Evolutionary conservation across 1,140 invertebrate species (phyloP), one percentile per base, ranked within the genome.

Genomic region (Whitmania pigra): DNA sequence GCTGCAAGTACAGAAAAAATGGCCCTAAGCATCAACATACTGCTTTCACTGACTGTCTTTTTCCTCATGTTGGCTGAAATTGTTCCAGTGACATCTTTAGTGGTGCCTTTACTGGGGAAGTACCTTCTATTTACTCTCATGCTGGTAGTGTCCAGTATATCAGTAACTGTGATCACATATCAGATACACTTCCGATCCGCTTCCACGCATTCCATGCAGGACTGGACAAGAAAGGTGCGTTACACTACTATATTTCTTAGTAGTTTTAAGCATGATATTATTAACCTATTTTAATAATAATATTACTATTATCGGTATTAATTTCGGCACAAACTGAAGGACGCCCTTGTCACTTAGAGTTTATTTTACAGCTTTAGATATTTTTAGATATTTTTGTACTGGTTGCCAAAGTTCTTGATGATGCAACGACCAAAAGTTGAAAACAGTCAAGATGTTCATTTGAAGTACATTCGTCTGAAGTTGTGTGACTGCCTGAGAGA

Each of bases 111-210:
- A 22, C 87, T 99, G 70, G 95, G 96, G 75, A 98, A 98, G 86
- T 99, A 99, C 85, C 87, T 99, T 55, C 87, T 99, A 79, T 99
- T 99, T 82, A 97, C 97, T 69, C 97, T 99, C 94, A 96, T 99
- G 79, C 88, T 99, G 72, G 95, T 99, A 71, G 97, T 94, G 53
- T 85, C 97, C 67, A 98, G 95, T 27, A 97, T 97, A 83, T 94
- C 94, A 81, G 92, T 97, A 75, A 98, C 96, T 40, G 94, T 99
- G 74, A 89, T 97, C 75, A 94, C 98, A 53, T 86, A 99, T 66
- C 98, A 99, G 83, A 91, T 99, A 71, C 94, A 97, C 83, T 97
- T 95, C 80, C 89, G 94, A 53, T 95, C 93, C 53, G 92, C 93
- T 15, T 92, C 94, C 78, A 97, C 96, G 0, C 95, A 99, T 81